These are phyloP conservation scores for Dromococcyx pavoninus DNA, from an alignment of 2,797 vertebrate species.

Conservation along the genomic window DNA sequence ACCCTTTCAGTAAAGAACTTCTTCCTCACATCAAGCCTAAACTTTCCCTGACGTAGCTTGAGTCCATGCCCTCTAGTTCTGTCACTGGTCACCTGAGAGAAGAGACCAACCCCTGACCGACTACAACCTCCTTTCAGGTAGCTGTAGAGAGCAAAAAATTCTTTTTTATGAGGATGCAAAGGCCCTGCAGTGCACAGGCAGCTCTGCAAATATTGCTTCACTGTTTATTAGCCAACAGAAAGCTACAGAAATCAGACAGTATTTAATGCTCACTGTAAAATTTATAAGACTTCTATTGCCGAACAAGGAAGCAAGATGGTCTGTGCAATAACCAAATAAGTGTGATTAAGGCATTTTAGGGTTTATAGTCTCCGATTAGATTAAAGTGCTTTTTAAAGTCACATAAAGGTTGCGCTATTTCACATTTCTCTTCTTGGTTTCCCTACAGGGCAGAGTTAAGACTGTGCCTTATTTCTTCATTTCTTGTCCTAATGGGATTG, in stretches of 20 bases:
- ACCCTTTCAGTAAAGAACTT: no score
- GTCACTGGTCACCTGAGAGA: no score
- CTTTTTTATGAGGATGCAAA: not conserved
- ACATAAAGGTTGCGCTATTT: not conserved
- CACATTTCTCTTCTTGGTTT: not conserved
- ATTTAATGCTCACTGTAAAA: not conserved
- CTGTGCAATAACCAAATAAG: not conserved
- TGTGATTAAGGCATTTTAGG: slow-evolving; percentile 9
- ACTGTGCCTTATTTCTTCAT: not conserved
- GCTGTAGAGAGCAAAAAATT: no score
- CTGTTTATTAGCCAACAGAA: not conserved
- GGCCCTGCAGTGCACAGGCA: not conserved
- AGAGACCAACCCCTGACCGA: no score
- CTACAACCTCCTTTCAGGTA: no score
- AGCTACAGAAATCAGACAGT: slow-evolving; percentile 3
- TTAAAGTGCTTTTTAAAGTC: slow-evolving; percentile 13
- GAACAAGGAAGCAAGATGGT: not conserved
- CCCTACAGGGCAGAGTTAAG: not conserved
- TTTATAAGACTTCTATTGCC: not conserved
- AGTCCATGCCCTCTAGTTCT: no score
- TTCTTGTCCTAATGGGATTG: slow-evolving; percentile 1
- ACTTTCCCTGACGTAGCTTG: no score
- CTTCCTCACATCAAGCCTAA: no score
- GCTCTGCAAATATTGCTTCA: not conserved
- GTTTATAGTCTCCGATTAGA: not conserved